Evolutionary conservation across 2,797 vertebrate genomes (phyloP).

Genomic region (Phalanger gymnotis): DNA sequence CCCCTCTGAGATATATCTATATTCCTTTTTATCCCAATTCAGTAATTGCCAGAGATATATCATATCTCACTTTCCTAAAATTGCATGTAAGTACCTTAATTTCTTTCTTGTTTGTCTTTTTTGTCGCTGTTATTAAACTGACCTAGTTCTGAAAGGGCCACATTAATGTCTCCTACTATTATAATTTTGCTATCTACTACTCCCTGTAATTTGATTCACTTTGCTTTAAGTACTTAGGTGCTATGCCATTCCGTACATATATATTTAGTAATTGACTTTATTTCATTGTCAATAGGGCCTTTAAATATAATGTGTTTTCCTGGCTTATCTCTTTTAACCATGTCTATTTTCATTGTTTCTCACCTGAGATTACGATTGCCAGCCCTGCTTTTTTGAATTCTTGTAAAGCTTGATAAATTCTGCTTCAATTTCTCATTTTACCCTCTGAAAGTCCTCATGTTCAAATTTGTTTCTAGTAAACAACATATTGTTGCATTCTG

Average conservation of each 20-base stretch:
- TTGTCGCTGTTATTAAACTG: neutral
- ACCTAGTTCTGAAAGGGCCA: neutral
- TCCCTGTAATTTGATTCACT: neutral
- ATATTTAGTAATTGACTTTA: neutral
- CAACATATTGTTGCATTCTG: neutral
- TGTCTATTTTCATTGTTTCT: neutral
- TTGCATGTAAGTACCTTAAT: neutral
- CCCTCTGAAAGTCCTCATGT: neutral
- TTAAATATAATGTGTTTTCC: neutral
- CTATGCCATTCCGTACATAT: neutral
- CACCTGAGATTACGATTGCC: neutral
- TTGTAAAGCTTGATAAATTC: neutral
- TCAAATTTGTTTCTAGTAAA: neutral
- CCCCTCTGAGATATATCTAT: neutral
- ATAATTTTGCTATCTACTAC: neutral
- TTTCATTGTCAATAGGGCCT: neutral
- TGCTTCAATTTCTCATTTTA: neutral
- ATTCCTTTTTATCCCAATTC: neutral
- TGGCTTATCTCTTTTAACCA: neutral
- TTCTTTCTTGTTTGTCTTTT: neutral
- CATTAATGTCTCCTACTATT: neutral
- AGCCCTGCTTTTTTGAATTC: neutral
- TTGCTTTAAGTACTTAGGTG: neutral
- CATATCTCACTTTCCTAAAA: neutral
- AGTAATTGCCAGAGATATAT: neutral